Conservation (phyloP, 2,113 vertebrate species). For the Andinoacara biseriatus region DNA sequence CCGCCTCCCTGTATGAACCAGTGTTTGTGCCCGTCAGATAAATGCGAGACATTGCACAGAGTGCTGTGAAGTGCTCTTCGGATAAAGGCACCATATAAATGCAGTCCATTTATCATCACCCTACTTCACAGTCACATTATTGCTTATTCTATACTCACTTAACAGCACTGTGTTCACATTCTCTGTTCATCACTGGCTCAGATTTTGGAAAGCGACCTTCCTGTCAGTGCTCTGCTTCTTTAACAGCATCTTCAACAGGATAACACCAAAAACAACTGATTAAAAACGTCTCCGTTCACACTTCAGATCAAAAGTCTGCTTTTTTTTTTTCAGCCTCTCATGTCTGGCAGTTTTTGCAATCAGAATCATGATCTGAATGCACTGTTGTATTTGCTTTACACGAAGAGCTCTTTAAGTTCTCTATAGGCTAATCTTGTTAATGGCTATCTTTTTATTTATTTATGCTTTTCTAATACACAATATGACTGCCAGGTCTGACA, state of each 20-base stretch:
- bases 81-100: background rate
- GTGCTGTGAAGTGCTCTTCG: background rate
- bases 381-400: too few relatives aligned
- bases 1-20: background rate
- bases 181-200: background rate
- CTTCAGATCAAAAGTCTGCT: background rate
- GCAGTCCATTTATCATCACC: background rate
- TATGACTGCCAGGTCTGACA: too few relatives aligned
- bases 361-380: too few relatives aligned
- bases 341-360: too few relatives aligned
- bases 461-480: too few relatives aligned
- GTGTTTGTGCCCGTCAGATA: background rate
- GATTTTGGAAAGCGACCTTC: background rate
- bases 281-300: background rate
- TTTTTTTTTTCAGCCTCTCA: background rate
- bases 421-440: too few relatives aligned
- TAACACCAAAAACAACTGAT: background rate
- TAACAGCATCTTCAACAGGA: background rate
- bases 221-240: background rate
- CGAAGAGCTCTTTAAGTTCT: too few relatives aligned
- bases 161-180: background rate
- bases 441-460: too few relatives aligned
- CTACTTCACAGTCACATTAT: background rate
- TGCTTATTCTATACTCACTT: background rate
- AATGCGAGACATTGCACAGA: background rate